phyloP scores from a whole-genome alignment of 2,888 invertebrate genomes.

The Callyntrura sp. region DNA sequence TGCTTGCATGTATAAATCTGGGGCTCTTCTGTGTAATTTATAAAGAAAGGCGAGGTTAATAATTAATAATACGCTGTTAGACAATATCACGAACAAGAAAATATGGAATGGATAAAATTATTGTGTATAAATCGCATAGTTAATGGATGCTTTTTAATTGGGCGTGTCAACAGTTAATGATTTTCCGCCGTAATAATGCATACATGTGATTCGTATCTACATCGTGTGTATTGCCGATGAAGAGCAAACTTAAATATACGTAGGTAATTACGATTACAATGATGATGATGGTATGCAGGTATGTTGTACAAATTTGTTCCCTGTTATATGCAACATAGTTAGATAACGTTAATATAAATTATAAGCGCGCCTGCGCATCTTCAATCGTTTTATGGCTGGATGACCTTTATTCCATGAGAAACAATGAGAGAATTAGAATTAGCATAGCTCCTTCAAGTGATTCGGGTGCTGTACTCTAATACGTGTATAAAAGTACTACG shows the following conservation, averaged over 20 bases:
- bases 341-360: neutral
- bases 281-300: neutral
- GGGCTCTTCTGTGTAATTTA: neutral
- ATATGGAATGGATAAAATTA: neutral
- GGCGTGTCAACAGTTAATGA: slow-evolving; percentile 33
- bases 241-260: too few relatives aligned
- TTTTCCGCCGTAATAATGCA: neutral
- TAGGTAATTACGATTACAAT: neutral
- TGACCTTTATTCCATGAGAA: slow-evolving; percentile 55
- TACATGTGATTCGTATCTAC: too few relatives aligned
- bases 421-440: neutral
- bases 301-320: slow-evolving; percentile 31
- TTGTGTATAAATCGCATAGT: neutral
- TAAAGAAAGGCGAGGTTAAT: slow-evolving; percentile 26
- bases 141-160: slow-evolving; percentile 17
- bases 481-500: neutral
- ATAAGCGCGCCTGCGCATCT: neutral
- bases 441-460: too few relatives aligned
- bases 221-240: too few relatives aligned
- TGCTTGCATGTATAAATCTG: neutral
- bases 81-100: slow-evolving; percentile 33
- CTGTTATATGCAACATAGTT: neutral
- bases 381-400: slow-evolving; percentile 19
- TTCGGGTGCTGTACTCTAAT: too few relatives aligned
- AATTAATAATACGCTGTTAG: slow-evolving; percentile 4